Percentiles rank a stretch among this genome's conserved stretches.
Evolutionary conservation across 2,797 vertebrate genomes (phyloP).

Genomic region (Spatula versicolor): DNA sequence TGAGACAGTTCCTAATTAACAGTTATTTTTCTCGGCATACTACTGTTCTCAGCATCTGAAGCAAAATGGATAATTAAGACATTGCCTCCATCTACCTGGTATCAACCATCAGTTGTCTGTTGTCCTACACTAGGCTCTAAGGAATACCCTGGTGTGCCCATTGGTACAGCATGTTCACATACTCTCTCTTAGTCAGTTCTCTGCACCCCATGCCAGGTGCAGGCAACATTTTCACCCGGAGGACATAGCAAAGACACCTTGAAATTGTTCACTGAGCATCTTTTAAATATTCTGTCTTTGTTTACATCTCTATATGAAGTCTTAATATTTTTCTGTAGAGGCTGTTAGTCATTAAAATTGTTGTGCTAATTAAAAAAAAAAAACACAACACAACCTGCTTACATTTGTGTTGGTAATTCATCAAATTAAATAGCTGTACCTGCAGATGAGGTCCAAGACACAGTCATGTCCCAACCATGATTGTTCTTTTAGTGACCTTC

Average conservation of each 20-base stretch:
- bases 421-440: background rate
- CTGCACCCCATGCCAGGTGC: background rate
- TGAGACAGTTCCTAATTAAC: constrained; percentile 17
- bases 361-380: background rate
- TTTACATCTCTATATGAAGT: background rate
- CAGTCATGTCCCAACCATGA: background rate
- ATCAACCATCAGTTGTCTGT: background rate
- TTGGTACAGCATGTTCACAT: background rate
- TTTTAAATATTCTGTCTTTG: background rate
- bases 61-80: background rate
- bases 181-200: background rate
- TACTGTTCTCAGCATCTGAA: background rate
- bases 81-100: background rate
- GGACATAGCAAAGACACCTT: background rate
- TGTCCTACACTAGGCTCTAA: background rate
- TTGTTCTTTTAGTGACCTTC: background rate
- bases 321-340: background rate
- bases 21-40: background rate
- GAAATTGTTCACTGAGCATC: background rate
- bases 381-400: background rate
- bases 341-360: background rate
- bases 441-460: background rate
- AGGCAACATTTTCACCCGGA: background rate
- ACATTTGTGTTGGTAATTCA: background rate
- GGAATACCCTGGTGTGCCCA: background rate